Evolutionary conservation across 2,113 vertebrate genomes (phyloP), one percentile per base, ranked within the genome.

Genomic region (Gobiocypris rarus): DNA sequence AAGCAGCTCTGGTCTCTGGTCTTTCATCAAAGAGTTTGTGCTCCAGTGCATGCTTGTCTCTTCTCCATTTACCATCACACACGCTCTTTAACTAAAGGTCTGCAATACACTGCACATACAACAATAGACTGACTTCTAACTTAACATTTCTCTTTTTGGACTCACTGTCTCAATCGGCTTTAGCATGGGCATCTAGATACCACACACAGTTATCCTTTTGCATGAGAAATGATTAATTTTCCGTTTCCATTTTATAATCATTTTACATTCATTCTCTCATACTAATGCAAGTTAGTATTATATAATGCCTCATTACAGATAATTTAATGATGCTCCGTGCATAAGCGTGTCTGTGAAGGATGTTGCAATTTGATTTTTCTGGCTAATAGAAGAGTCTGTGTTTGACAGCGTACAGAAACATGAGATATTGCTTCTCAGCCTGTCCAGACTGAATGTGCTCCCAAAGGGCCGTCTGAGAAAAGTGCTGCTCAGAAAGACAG

Each of bases 11-110:
- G 65, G 28, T 31, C 31, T 69, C 65, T 69, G 65, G 28, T 31
- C 61, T 65, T 69, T 69, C 65, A 69, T 69, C 65, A 38, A 69
- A 69, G 31, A 38, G 31, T 69, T n/a, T 38, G 65, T 69, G 65
- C 65, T 69, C 17, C 17, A 69, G 65, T 69, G 65, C 65, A 69
- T 34, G 14, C 61, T 38, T 22, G 65, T 38, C 65, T 69, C 38
- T 9, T 69, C 17, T 38, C 10, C 9, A 10, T 69, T 69, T 69
- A 9, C 65, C 17, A 9, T 63, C 24, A 28, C 11, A 61, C 17
- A 38, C 8, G 7, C 63, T 10, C 31, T 38, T 67, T 67, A 31
- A 67, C 31, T 31, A 67, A 34, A 67, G 3, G 15, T 3, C 31
- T 38, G 15, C 8, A 19, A 1, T 24, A 17, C 50, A 34, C 63